These are phyloP conservation scores for Cyanoderma ruficeps DNA, from an alignment of 2,113 vertebrate species.

Conservation along the genomic window DNA sequence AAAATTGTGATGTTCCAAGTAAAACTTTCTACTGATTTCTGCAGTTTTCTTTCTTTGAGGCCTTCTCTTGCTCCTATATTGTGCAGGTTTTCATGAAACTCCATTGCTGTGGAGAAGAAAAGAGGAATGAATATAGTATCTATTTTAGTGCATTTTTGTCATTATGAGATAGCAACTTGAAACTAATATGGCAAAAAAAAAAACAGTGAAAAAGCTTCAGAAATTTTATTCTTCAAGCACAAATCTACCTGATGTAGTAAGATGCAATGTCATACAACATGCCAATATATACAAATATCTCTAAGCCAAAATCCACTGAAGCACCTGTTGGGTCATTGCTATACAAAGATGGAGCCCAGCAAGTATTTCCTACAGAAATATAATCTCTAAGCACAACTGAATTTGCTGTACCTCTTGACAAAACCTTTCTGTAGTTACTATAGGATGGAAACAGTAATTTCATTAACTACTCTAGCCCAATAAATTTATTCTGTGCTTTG, in stretches of 20 bases:
- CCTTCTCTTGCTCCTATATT: constrained; percentile 91
- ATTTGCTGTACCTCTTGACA: background rate
- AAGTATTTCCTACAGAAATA: background rate
- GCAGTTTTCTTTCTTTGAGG: constrained; percentile 91
- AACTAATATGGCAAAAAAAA: constrained; percentile 10
- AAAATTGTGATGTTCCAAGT: constrained; percentile 99
- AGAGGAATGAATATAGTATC: background rate
- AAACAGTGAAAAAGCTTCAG: background rate
- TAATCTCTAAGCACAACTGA: background rate
- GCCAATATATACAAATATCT: background rate
- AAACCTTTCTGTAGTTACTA: background rate
- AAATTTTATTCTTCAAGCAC: background rate
- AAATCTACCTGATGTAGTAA: background rate
- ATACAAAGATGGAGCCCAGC: background rate
- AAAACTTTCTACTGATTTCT: constrained; percentile 96
- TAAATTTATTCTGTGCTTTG: background rate
- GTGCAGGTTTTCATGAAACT: constrained; percentile 93
- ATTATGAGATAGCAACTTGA: background rate
- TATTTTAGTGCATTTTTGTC: background rate
- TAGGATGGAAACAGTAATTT: background rate
- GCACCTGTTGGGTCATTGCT: background rate
- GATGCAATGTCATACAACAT: background rate
- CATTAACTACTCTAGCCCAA: background rate
- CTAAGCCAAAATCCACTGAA: background rate
- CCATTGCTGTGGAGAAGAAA: constrained; percentile 84